Evolutionary conservation across 2,797 vertebrate genomes (phyloP).

Genomic region (Gambelia wislizenii): DNA sequence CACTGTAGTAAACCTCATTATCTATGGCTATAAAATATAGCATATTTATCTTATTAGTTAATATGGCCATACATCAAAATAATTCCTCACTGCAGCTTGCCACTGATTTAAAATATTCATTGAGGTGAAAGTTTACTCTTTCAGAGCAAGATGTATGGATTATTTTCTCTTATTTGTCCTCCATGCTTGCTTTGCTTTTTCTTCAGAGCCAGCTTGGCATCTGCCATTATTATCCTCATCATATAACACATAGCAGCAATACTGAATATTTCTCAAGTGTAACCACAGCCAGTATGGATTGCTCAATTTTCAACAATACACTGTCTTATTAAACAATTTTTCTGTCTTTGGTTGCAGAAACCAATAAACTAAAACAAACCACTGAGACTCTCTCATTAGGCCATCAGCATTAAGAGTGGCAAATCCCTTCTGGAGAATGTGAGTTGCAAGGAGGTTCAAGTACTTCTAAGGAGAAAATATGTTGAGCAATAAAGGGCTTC

Average conservation of each 20-base stretch:
- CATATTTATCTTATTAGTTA: not conserved
- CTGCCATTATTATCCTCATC: constrained; percentile 27
- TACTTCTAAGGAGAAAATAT: constrained; percentile 32
- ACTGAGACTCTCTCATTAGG: constrained; percentile 47
- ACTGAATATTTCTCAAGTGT: constrained; percentile 33
- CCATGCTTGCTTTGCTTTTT: constrained; percentile 31
- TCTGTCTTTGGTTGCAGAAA: constrained; percentile 36
- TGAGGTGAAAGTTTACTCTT: constrained; percentile 15
- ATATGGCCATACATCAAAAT: not conserved
- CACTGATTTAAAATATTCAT: constrained; percentile 13
- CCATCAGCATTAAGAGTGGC: constrained; percentile 41
- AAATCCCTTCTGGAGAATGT: constrained; percentile 40
- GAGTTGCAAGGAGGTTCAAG: constrained; percentile 48
- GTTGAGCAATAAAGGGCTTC: constrained; percentile 44
- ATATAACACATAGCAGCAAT: constrained; percentile 32
- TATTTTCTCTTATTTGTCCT: not conserved
- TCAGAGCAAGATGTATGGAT: constrained; percentile 6
- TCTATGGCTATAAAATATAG: not conserved
- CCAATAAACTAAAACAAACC: constrained; percentile 46
- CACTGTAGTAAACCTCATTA: too few relatives aligned
- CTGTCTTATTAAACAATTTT: constrained; percentile 28
- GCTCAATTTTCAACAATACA: constrained; percentile 42
- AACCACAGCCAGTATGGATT: constrained; percentile 30
- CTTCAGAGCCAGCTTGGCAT: constrained; percentile 51
- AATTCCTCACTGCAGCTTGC: not conserved